Base-by-base conservation (phyloP, 2,888 invertebrate genomes). In the Nudaria mundana region DNA sequence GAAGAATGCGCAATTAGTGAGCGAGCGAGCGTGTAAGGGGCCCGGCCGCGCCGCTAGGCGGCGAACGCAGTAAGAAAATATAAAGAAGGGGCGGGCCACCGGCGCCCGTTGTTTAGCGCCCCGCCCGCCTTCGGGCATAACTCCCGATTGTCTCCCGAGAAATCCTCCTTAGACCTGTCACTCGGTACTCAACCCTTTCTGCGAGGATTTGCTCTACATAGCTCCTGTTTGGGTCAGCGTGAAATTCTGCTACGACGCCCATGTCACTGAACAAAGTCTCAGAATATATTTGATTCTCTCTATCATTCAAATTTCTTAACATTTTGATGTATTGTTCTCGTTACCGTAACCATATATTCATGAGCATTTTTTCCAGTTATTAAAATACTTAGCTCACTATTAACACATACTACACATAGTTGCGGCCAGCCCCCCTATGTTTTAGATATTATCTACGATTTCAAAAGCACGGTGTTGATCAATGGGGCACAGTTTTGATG, bases 1-100 rank as follows among this genome's bases (percentile, higher is more conserved):
- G 94, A 95, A 95, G 95, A 96, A 95, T 96, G 95, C 94, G 95
- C 95, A 95, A 96, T 96, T 95, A 95, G 95, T 95, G 95, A 94
- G 92, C 93, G 92, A 91, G 91, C 92, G 91, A 91, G 91, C 91
- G 90, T 90, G 90, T 89, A 90, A 83, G 89, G 86, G 87, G 91
- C 90, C 91, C 90, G 88, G 89, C 89, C 88, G 87, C 80, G 85
- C 80, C 81, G 82, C 82, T 73, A 84, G 84, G 81, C 81, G 87
- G 85, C 85, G 86, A 86, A 86, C 83, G 89, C 91, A 91, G 86
- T 86, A 88, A 91, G 92, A 92, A 92, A 91, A 91, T 91, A 92
- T 92, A 92, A 91, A 91, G 91, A 91, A 91, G 90, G 91, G 91
- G 89, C 87, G 89, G 89, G 87, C 81, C 84, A 81, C 82, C 81